A percentile compares a stretch with the other conserved stretches of the same genome.
phyloP scores from a whole-genome alignment of 1,140 invertebrate genomes.

The Calliopsis andreniformis region DNA sequence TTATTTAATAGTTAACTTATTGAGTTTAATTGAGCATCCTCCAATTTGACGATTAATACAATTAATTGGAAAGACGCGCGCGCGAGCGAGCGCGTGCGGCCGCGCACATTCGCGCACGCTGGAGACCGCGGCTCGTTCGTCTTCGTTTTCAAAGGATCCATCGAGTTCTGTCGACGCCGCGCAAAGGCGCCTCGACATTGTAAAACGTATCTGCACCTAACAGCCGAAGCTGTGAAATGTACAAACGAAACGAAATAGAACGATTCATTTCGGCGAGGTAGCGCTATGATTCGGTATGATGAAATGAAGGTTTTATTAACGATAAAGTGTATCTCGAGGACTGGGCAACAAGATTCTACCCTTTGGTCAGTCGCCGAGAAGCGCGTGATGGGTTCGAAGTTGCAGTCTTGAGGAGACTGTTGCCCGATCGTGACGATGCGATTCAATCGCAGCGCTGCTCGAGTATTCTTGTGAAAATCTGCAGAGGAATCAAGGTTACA shows the following conservation, averaged over 20 bases:
- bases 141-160: background rate
- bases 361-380: too few relatives aligned
- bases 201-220: background rate
- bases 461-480: background rate
- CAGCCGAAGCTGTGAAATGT: background rate
- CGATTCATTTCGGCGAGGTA: slow-evolving; percentile 6
- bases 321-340: background rate
- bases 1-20: slow-evolving; percentile 82
- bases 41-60: slow-evolving; percentile 81
- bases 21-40: slow-evolving; percentile 80
- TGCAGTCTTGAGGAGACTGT: too few relatives aligned
- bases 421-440: too few relatives aligned
- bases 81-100: slow-evolving; percentile 47
- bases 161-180: background rate
- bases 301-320: background rate
- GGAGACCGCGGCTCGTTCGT: background rate
- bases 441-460: slow-evolving; percentile 1
- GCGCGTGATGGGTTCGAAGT: background rate
- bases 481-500: too few relatives aligned
- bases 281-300: slow-evolving; percentile 14
- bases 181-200: background rate
- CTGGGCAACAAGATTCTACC: background rate
- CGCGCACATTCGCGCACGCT: slow-evolving; percentile 19
- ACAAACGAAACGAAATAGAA: background rate
- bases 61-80: slow-evolving; percentile 80